Conservation (phyloP, 2,797 vertebrate species). For the Molossus alvarezi region DNA sequence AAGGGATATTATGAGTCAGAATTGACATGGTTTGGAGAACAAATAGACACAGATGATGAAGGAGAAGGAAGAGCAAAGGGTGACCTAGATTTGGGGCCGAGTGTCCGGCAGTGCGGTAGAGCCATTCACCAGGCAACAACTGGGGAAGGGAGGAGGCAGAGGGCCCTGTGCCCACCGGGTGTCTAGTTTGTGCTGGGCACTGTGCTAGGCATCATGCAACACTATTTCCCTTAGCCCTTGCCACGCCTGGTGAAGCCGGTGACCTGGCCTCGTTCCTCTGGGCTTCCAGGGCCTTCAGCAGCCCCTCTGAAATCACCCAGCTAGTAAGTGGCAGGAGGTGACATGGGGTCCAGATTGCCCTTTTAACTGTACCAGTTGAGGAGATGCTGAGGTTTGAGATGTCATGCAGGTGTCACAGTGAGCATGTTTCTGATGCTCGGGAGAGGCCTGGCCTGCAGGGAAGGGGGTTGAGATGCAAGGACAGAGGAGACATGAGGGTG, state of each 20-base stretch:
- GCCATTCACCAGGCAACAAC: accelerated
- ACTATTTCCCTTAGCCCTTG: neutral
- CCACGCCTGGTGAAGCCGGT: neutral
- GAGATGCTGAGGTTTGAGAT: neutral
- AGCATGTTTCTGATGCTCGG: neutral
- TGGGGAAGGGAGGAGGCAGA: neutral
- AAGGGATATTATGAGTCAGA: neutral
- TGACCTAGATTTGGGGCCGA: neutral
- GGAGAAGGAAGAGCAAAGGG: neutral
- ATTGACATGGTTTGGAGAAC: neutral
- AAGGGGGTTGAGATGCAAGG: neutral
- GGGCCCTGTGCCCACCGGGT: accelerated
- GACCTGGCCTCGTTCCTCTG: neutral
- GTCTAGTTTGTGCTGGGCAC: neutral
- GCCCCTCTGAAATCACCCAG: neutral
- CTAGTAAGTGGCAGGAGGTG: neutral
- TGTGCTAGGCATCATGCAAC: neutral
- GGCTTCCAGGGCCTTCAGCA: neutral
- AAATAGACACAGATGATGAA: neutral
- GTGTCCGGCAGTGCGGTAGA: neutral
- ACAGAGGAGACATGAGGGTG: neutral
- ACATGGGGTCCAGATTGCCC: neutral
- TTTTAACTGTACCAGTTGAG: neutral
- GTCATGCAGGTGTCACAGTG: accelerated
- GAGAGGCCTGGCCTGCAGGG: neutral